Evolutionary conservation across 2,888 invertebrate species (phyloP).

Genomic region (Habroteleia sp.): DNA sequence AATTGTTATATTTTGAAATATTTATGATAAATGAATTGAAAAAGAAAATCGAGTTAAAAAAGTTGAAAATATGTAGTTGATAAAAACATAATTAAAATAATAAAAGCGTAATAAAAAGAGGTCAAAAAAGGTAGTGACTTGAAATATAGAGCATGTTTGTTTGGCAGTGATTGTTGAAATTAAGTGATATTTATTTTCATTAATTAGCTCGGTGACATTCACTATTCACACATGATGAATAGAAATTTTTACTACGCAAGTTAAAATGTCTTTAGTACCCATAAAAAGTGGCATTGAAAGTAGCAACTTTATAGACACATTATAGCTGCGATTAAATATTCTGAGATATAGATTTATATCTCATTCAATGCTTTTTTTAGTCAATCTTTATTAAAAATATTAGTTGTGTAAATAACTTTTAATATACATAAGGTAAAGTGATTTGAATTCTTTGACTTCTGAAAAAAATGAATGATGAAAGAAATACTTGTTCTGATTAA

Average conservation of each 20-base stretch:
- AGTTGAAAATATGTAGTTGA: too few species aligned
- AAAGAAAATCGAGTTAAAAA: too few species aligned
- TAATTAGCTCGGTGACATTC: conserved; percentile 31
- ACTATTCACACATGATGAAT: conserved; percentile 27
- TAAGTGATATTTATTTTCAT: conserved; percentile 33
- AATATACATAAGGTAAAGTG: conserved; percentile 3
- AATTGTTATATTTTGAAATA: too few species aligned
- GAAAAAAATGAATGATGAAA: too few species aligned
- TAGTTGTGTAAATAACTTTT: conserved; percentile 18
- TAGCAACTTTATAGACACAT: conserved; percentile 8
- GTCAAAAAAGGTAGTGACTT: conserved; percentile 20
- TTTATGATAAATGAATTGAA: too few species aligned
- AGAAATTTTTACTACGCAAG: conserved; percentile 32
- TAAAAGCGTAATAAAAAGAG: conserved; percentile 7
- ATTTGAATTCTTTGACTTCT: too few species aligned
- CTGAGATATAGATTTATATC: conserved; percentile 19
- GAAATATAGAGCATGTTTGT: conserved; percentile 9
- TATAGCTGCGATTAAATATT: conserved; percentile 10
- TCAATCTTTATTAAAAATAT: conserved; percentile 9
- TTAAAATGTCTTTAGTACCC: conserved; percentile 22
- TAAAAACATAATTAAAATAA: conserved; percentile 5
- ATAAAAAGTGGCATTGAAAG: conserved; percentile 45
- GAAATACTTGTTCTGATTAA: too few species aligned
- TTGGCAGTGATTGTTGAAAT: conserved; percentile 15
- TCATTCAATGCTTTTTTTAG: conserved; percentile 7